Base-by-base conservation (phyloP, 2,797 vertebrate species). In the Lutjanus argentimaculatus region DNA sequence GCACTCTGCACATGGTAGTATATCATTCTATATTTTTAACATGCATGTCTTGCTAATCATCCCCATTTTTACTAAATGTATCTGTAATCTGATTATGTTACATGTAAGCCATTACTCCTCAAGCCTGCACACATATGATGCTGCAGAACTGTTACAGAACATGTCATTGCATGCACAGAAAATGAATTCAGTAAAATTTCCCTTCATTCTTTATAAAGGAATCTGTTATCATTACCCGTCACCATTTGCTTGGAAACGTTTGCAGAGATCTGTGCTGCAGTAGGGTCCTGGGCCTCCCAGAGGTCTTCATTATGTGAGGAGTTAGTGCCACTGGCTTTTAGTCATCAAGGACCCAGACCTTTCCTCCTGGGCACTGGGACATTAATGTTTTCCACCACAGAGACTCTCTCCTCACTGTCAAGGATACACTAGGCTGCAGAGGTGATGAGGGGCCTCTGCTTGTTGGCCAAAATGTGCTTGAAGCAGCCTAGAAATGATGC, bases 291-390 rank as follows among this genome's bases (percentile, higher is more conserved):
- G 77, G 77, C 59, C 48, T 89, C 85, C 88, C 91, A 84, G 30
- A 76, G 86, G 88, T 85, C 76, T 89, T 92, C 85, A 86, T 92
- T 92, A 93, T 78, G 67, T 71, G 70, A 86, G 43, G 56, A 84
- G 57, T 83, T 58, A 64, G 75, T 71, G 69, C 69, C 82, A 68
- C 72, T 76, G 69, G 79, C 63, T 80, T 84, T 88, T 72, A 72
- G 45, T 78, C 75, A 84, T 82, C 65, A 77, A 80, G 55, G 65
- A 73, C 73, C 68, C 22, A 1, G 42, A 63, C 57, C 65, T 77
- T 75, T 78, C 66, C 74, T 85, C 25, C 46, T 58, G 51, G 67
- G 70, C 61, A 21, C 48, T n/a, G 62, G 75, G 69, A 69, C 80
- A 80, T 82, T 83, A 69, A 71, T 40, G 43, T 81, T 67, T 67